Base-by-base conservation (phyloP, 2,797 vertebrate genomes). In the Leptodactylus fallax region DNA sequence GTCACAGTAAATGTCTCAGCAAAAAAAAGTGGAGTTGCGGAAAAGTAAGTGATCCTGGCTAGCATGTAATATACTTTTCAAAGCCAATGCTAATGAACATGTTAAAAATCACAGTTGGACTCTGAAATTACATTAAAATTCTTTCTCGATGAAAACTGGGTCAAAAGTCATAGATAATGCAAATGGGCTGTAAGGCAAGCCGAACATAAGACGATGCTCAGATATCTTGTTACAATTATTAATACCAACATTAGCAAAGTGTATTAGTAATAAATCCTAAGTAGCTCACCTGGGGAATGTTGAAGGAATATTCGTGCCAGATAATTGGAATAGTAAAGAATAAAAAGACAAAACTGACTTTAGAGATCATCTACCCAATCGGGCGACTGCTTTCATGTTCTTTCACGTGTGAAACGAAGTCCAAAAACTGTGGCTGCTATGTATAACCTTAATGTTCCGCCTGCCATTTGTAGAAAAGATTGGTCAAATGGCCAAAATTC, bases 111-210 rank as follows among this genome's bases (percentile, higher is more conserved):
- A 77, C 83, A 85, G 83, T 85, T 85, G 83, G 83, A 78, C 72
- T 85, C 72, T 63, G 45, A 25, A 85, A 77, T 77, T 78, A 78
- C 72, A 85, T 85, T 85, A 85, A 78, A 85, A 65, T 65, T 65
- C 72, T 61, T 85, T 78, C 72, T 77, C 47, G 23, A 85, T 85
- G 72, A 85, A 63, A 85, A 85, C 83, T 85, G 72, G 83, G 83
- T 85, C 83, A 85, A 85, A 85, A 85, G 83, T 85, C 83, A 77
- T 27, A 85, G 83, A 85, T 85, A 85, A 85, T 85, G 83, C 83
- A 85, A 77, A 85, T 85, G 83, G 55, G 47, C 71, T 85, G 27
- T 63, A 77, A 63, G 83, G 71, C 72, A 60, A 47, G 56, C 72
- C 47, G 71, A 85, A 63, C 72, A 85, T 63, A 69, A 85, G 83